Base-by-base conservation (phyloP, 1,140 invertebrate species). In the Solenopsis invicta region DNA sequence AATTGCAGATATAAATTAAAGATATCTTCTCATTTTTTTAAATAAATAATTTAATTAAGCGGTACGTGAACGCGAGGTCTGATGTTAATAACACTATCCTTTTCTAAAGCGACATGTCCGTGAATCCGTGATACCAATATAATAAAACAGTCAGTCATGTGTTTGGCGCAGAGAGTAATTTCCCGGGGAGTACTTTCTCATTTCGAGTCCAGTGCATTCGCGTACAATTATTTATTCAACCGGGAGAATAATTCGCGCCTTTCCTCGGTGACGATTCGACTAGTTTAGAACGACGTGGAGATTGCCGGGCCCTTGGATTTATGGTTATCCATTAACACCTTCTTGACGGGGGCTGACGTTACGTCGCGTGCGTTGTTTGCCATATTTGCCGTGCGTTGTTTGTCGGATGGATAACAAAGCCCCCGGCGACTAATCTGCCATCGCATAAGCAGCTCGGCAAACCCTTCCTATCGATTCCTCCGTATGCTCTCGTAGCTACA, bases 351-450 rank as follows among this genome's bases (percentile, higher is more conserved):
- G 69, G 77, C 77, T 84, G 80, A 84, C 80, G 80, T 84, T 74
- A 56, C 69, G 69, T 75, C 56, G 80, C 54, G 69, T 61, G 69
- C 80, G 69, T 84, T 81, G 78, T 81, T 81, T 81, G 34, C 78
- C 50, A 81, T 81, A 81, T 81, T 81, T 81, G 78, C 78, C 66
- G 78, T 81, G 78, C 64, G 78, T 81, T 84, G 80, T 84, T 84
- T 84, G 80, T 84, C 69, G 54, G 80, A 84, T 84, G 69, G 80
- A 84, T 84, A 84, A 84, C 80, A 84, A 84, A 84, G 80, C 80
- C 69, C 66, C 80, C 69, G 21, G 54, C 69, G 54, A 84, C 80
- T 84, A 84, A 84, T 84, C 80, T 84, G 80, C 69, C 69, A 84
- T 84, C 80, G 69, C 69, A 45, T 84, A 84, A 84, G 80, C 69